A percentile compares a stretch with the other conserved stretches of the same genome.
Conservation (phyloP, 1,140 invertebrate species). For the Temnothorax nylanderi region DNA sequence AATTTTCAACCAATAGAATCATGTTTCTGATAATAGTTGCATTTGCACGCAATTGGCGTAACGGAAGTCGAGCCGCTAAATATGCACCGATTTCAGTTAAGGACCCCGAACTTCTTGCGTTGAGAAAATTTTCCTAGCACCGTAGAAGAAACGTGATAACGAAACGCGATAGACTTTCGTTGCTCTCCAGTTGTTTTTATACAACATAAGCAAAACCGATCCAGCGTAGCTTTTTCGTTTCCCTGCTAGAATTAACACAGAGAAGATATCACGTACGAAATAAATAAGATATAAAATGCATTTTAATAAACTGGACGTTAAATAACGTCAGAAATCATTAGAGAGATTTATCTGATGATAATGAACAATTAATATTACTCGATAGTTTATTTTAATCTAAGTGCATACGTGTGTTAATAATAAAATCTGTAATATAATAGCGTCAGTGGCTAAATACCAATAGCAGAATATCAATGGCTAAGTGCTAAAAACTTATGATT, state of each 20-base stretch:
- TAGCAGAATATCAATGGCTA: neutral
- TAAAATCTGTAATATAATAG: neutral
- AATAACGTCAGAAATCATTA: neutral
- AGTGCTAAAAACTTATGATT: neutral
- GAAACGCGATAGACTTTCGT: neutral
- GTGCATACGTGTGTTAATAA: neutral
- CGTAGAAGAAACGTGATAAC: neutral
- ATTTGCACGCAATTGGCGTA: neutral
- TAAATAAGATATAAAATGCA: neutral
- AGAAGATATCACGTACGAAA: neutral
- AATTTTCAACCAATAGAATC: conserved; percentile 46
- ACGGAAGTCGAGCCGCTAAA: neutral
- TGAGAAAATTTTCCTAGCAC: conserved; percentile 1
- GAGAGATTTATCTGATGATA: neutral
- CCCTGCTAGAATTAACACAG: conserved; percentile 64
- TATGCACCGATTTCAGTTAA: conserved; percentile 16
- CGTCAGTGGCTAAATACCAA: neutral
- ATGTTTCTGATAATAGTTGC: conserved; percentile 18
- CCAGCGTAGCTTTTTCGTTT: conserved; percentile 68
- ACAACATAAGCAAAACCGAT: conserved; percentile 67
- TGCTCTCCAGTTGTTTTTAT: conserved; percentile 71
- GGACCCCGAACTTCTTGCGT: neutral
- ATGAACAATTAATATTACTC: neutral
- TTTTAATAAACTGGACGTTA: conserved; percentile 26
- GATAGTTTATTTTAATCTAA: neutral